A percentile compares a stretch with the other conserved stretches of the same genome.
These are phyloP conservation scores for Corapipo altera DNA, from an alignment of 2,113 vertebrate species.

Conservation along the genomic window DNA sequence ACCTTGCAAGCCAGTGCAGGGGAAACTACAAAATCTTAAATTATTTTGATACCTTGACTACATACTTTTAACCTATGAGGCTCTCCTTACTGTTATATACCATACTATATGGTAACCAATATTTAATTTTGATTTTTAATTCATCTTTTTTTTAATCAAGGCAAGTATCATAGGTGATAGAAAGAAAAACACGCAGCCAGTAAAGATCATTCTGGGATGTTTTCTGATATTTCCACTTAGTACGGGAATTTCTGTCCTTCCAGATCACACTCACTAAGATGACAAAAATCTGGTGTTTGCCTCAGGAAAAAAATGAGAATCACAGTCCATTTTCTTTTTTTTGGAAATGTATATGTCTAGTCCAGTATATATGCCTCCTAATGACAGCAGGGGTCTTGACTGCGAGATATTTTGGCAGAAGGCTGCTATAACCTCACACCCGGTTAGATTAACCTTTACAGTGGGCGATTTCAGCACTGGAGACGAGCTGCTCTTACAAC, in stretches of 20 bases:
- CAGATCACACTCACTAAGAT: background rate
- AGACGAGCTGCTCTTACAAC: slow-evolving; percentile 10
- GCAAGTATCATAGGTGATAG: background rate
- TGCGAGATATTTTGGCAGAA: background rate
- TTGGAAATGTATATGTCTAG: background rate
- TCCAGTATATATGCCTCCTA: background rate
- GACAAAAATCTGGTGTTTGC: background rate
- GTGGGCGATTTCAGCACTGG: background rate
- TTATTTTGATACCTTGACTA: background rate
- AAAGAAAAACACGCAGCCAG: background rate
- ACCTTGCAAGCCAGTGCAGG: background rate
- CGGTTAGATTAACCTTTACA: slow-evolving; percentile 17
- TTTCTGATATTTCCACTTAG: background rate
- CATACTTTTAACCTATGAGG: background rate
- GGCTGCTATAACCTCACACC: background rate
- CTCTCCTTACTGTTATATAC: background rate
- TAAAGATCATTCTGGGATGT: background rate
- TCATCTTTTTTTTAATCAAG: background rate
- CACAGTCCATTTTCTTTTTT: background rate
- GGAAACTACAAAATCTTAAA: background rate
- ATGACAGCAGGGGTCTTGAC: background rate
- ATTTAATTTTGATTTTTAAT: background rate
- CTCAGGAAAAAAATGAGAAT: background rate
- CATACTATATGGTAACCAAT: background rate
- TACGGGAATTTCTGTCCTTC: background rate